A percentile compares a stretch with the other conserved stretches of the same genome.
These are phyloP conservation scores for Ametastegia equiseti DNA, from an alignment of 2,888 invertebrate species.

Conservation along the genomic window DNA sequence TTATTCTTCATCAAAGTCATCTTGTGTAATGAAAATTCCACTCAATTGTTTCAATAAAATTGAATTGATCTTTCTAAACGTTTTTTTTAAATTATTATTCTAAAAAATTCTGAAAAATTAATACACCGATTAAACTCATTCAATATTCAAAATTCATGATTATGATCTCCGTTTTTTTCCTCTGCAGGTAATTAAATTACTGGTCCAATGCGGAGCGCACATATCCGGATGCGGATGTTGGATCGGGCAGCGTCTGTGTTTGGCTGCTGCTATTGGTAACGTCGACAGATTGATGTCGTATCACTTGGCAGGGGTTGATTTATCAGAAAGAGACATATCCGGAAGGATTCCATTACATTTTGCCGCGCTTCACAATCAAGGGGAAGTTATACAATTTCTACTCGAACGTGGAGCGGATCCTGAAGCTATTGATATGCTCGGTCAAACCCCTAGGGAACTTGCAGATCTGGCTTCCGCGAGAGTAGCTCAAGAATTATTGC, in stretches of 20 bases:
- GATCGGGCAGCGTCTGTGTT: constrained; percentile 83
- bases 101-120: not conserved
- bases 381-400: constrained; percentile 77
- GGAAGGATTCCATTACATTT: constrained; percentile 85
- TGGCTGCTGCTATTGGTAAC: constrained; percentile 81
- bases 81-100: no score
- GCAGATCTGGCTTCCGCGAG: constrained; percentile 67
- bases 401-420: constrained; percentile 76
- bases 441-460: constrained; percentile 79
- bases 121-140: not conserved
- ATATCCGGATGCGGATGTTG: constrained; percentile 79
- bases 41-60: no score
- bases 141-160: not conserved
- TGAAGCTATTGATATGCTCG: constrained; percentile 77
- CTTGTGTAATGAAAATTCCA: no score
- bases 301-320: constrained; percentile 83
- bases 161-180: not conserved
- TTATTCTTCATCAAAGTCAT: no score
- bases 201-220: constrained; percentile 88
- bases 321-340: constrained; percentile 80
- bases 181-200: constrained; percentile 79
- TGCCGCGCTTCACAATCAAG: constrained; percentile 80
- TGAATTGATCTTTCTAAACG: no score
- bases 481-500: not conserved
- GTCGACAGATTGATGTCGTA: constrained; percentile 80